phyloP scores from a whole-genome alignment of 2,888 invertebrate species.

The Nineta flava region DNA sequence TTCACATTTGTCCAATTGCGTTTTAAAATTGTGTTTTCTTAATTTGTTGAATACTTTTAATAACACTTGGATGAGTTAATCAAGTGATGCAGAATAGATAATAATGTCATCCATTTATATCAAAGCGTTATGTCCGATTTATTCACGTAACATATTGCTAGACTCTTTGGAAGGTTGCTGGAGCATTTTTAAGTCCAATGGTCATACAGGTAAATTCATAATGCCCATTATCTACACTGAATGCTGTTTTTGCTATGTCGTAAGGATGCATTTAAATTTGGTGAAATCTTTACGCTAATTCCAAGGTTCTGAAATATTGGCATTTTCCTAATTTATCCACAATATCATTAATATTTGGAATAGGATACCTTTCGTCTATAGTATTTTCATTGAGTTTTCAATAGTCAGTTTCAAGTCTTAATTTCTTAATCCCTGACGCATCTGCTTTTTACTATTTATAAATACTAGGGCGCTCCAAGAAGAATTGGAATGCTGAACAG shows the following conservation, averaged over 20 bases:
- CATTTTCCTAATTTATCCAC: constrained; percentile 18
- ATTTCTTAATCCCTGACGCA: constrained; percentile 13
- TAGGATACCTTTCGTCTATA: constrained; percentile 12
- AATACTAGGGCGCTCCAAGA: constrained; percentile 15
- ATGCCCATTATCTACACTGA: constrained; percentile 14
- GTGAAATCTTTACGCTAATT: constrained; percentile 19
- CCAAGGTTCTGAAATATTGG: constrained; percentile 18
- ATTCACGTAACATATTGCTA: constrained; percentile 2
- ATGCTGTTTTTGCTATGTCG: constrained; percentile 18
- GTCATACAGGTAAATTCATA: constrained; percentile 15
- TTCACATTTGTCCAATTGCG: constrained; percentile 12
- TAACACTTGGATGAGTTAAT: constrained; percentile 11
- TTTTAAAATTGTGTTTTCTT: constrained; percentile 9
- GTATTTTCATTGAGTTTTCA: constrained; percentile 15
- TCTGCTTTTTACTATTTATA: constrained; percentile 15
- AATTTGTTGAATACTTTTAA: constrained; percentile 10
- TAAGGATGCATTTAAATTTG: constrained; percentile 18
- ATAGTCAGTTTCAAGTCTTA: constrained; percentile 14
- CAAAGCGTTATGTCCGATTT: neutral
- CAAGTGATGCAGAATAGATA: constrained; percentile 11
- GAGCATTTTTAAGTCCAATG: neutral
- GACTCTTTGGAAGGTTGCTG: constrained; percentile 2
- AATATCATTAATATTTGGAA: constrained; percentile 18
- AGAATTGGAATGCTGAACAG: constrained; percentile 11
- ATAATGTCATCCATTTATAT: constrained; percentile 16